Evolutionary conservation across 2,888 invertebrate genomes (phyloP), one percentile per base, ranked within the genome.

Genomic region (Dioctria rufipes): DNA sequence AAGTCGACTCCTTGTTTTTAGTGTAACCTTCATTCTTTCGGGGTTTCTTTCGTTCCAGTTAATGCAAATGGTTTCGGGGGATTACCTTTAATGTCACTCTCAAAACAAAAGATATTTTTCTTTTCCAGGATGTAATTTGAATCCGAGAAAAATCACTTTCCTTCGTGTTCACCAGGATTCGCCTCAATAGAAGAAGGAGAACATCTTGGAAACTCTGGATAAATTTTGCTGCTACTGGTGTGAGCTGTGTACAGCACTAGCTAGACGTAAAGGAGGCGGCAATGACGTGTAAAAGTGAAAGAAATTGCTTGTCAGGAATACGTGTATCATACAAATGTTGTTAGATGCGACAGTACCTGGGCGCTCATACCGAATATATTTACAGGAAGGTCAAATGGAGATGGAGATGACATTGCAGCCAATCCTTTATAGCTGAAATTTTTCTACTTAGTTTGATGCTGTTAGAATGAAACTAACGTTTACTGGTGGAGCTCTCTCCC

Each of bases 61-160:
- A 80, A 80, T 80, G 80, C 69, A 80, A 80, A 80, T 80, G 80
- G 80, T 80, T 80, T 80, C 80, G 67, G 80, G 80, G 80, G 80
- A 80, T 80, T 80, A 80, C 67, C 80, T 80, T 80, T 80, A 80
- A 80, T 80, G 80, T 80, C 80, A 60, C 80, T 80, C 80, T 42
- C 42, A 58, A 60, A 69, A 80, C 80, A 80, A 80, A 80, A 69
- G 80, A 80, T 80, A 80, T 80, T 69, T 80, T 58, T 80, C 80
- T 80, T 43, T 80, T n/a, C 43, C 54, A 73, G 73, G 73, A 73
- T 73, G 73, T 73, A 73, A 73, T 73, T 73, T 73, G 11, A 54
- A 51, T 25, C 73, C 73, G 6, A 9, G 9, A 61, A 61, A 13
- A 49, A 58, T n/a, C 54, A 54, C 25, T 49, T 54, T 39, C 73